Evolutionary conservation across 2,797 vertebrate species (phyloP).

Genomic region (Cheirogaleus major): DNA sequence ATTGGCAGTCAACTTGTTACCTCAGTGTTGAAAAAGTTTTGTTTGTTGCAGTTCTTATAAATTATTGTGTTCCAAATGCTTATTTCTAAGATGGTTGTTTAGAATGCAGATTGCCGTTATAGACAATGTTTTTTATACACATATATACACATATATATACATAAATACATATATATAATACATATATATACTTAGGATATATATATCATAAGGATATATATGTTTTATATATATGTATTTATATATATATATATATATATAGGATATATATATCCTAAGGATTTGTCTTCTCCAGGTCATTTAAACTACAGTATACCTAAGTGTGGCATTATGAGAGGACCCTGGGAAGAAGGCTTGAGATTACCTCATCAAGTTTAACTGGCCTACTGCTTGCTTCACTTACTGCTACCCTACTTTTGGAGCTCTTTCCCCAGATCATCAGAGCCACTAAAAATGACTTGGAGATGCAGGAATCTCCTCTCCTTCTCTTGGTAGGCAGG

Average conservation of each 20-base stretch:
- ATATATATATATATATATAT: neutral
- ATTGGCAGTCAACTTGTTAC: neutral
- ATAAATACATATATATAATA: too few species aligned
- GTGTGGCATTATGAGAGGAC: neutral
- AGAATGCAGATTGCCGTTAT: neutral
- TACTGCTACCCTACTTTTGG: neutral
- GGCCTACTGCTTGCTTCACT: neutral
- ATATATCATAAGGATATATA: neutral
- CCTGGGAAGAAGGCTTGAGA: neutral
- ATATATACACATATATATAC: neutral
- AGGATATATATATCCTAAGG: neutral
- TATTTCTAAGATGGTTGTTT: neutral
- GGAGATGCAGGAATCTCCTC: neutral
- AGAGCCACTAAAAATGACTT: neutral
- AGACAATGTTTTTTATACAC: neutral
- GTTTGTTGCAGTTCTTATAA: neutral
- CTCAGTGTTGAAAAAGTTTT: neutral
- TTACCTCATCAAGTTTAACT: neutral
- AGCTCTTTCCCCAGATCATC: neutral
- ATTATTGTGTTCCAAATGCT: neutral
- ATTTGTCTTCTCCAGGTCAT: neutral
- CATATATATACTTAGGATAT: neutral
- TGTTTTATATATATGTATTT: too few species aligned
- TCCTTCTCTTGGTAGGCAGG: too few species aligned
- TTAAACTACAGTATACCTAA: neutral